Evolutionary conservation across 2,888 invertebrate genomes (phyloP), one percentile per base, ranked within the genome.

Genomic region (Cosmopolites sordidus): DNA sequence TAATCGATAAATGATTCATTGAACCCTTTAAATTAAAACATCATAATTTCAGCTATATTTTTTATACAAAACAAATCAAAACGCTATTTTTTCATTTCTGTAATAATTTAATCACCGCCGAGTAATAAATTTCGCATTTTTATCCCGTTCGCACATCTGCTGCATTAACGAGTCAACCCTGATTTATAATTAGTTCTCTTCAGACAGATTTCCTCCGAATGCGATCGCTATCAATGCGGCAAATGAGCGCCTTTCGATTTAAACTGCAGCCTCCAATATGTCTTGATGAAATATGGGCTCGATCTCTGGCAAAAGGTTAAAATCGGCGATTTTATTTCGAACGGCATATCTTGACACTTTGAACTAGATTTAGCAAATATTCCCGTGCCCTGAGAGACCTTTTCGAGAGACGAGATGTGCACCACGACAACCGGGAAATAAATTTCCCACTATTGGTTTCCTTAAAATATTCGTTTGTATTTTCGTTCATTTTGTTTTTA

Each of bases 221-320:
- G 51, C 43, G 56, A 56, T 56, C 51, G 48, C 48, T 56, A 56
- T 56, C 56, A 48, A 47, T 47, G 51, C 50, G 47, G 43, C 40
- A 55, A 55, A 55, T 51, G 55, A 55, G 51, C 55, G 55, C 51
- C 56, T 56, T 56, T 56, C 56, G 48, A 56, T 56, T 56, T 56
- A 56, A 56, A 56, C 42, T 56, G 51, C 56, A 48, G 43, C 39
- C 48, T 56, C 48, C 56, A 56, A 56, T 56, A 56, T 45, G 56
- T 56, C 56, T 41, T 29, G 51, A 48, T 56, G 51, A 56, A 51
- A 48, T 56, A 56, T 56, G 48, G 44, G 14, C 18, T 17, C 27
- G 18, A 50, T 49, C 46, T 48, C 51, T 48, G 44, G 37, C 51
- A 40, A 38, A 51, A 39, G 17, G 30, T 27, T 30, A 43, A 51